Base-by-base conservation (phyloP, 1,140 invertebrate genomes). In the Hylyphantes graminicola region DNA sequence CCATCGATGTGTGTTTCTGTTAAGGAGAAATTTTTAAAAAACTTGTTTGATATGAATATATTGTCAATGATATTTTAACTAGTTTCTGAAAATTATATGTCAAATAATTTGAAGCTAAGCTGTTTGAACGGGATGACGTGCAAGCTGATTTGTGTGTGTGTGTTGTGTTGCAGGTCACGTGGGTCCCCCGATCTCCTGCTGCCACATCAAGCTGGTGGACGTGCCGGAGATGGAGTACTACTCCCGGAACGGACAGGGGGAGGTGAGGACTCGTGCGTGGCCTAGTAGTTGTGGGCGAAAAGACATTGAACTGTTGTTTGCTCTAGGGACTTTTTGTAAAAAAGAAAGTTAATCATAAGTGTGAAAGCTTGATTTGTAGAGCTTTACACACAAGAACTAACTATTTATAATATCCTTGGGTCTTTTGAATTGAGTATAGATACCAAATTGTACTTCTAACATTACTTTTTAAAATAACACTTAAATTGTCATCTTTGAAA, bases 201-300 rank as follows among this genome's bases (percentile, higher is more conserved):
- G 95, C 89, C 95, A 94, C 89, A 93, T 99, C 74, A 99, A 99
- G 77, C 90, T 99, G 85, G 94, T 95, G 21, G 97, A 99, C 90
- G 97, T 99, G 78, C 96, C 97, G 81, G 98, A 99, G 90, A 98
- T 99, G 96, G 96, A 98, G 89, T 99, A 99, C 89, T 98, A 93
- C 91, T 94, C 97, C 77, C 91, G 92, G 86, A 94, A 95, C 88
- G 94, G 94, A 85, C 86, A 89, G 82, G 89, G 88, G 2, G 96
- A 97, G 90, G 94, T 97, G 64, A 72, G 53, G 19, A 12, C 35
- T 35, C 35, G 1, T 35, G 35, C 5, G 5, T 35, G 1, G 35
- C 35, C 35, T 35, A 35, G 35, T 35, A 35, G 35, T 35, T 35
- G 35, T 35, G 35, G 35, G 35, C 35, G 5, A 35, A 35, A 35